A percentile compares a stretch with the other conserved stretches of the same genome.
Conservation (phyloP, 1,140 invertebrate genomes). For the Drosophila sucinea region DNA sequence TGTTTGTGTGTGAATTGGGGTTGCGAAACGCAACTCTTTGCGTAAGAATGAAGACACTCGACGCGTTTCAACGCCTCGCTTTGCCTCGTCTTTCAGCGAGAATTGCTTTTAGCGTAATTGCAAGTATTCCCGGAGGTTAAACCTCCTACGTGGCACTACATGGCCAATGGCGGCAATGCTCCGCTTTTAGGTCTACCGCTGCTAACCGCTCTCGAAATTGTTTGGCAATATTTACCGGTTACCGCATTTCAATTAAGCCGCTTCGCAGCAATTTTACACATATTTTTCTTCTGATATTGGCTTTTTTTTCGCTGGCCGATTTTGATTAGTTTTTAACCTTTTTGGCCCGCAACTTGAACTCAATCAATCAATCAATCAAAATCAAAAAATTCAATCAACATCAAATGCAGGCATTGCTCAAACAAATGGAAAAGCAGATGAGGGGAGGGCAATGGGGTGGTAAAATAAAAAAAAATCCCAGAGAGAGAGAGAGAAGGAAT, state of each 20-base stretch:
- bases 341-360: slow-evolving; percentile 50
- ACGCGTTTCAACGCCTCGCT: slow-evolving; percentile 15
- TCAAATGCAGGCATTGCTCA: slow-evolving; percentile 60
- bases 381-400: slow-evolving; percentile 78
- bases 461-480: slow-evolving; percentile 35
- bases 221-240: slow-evolving; percentile 56
- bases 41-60: slow-evolving; percentile 29
- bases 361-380: slow-evolving; percentile 75
- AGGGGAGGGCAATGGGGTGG: slow-evolving; percentile 14
- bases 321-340: slow-evolving; percentile 74
- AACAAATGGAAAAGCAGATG: slow-evolving; percentile 36
- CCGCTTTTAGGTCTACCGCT: slow-evolving; percentile 53
- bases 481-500: slow-evolving; percentile 19
- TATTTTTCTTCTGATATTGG: slow-evolving; percentile 41
- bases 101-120: slow-evolving; percentile 81
- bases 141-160: slow-evolving; percentile 11
- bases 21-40: slow-evolving; percentile 49
- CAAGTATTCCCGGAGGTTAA: slow-evolving; percentile 69
- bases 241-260: slow-evolving; percentile 68
- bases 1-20: slow-evolving; percentile 40
- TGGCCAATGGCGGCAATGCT: slow-evolving; percentile 21
- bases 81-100: slow-evolving; percentile 21
- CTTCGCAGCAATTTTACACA: slow-evolving; percentile 32
- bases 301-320: background rate
- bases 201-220: slow-evolving; percentile 32